Percentiles rank a stretch among this genome's conserved stretches.
These are phyloP conservation scores for Spilarctia lutea DNA, from an alignment of 2,888 invertebrate species.

Conservation along the genomic window DNA sequence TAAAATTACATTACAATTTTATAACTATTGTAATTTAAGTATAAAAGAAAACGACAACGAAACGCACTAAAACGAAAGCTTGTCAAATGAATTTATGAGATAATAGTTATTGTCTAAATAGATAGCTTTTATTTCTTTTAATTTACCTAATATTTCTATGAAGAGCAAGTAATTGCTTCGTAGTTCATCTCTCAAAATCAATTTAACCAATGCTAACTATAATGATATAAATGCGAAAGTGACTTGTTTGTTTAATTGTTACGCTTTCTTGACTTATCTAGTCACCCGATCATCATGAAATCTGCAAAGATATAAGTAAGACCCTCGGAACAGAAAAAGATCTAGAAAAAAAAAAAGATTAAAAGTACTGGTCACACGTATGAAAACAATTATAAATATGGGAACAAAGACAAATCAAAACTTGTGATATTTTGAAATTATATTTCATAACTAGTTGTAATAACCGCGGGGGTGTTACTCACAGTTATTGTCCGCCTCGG, in stretches of 20 bases:
- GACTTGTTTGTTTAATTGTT: background rate
- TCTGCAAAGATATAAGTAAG: background rate
- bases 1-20: background rate
- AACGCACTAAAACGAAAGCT: background rate
- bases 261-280: background rate
- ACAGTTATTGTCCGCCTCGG: no score
- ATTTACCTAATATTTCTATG: conserved; percentile 34
- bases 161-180: conserved; percentile 45
- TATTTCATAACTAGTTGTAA: no score
- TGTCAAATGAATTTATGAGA: background rate
- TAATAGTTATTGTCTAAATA: background rate
- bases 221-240: conserved; percentile 1
- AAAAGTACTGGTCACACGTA: background rate
- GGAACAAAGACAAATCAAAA: no score
- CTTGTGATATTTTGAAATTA: no score
- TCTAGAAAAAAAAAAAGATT: no score
- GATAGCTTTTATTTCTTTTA: background rate
- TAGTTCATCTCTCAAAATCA: conserved; percentile 20
- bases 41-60: background rate
- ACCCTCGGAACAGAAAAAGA: background rate
- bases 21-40: no score
- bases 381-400: background rate
- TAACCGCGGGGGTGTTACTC: no score
- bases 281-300: background rate
- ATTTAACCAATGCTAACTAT: conserved; percentile 20